Evolutionary conservation across 2,888 invertebrate genomes (phyloP), one percentile per base, ranked within the genome.

Genomic region (Hybos culiciformis): DNA sequence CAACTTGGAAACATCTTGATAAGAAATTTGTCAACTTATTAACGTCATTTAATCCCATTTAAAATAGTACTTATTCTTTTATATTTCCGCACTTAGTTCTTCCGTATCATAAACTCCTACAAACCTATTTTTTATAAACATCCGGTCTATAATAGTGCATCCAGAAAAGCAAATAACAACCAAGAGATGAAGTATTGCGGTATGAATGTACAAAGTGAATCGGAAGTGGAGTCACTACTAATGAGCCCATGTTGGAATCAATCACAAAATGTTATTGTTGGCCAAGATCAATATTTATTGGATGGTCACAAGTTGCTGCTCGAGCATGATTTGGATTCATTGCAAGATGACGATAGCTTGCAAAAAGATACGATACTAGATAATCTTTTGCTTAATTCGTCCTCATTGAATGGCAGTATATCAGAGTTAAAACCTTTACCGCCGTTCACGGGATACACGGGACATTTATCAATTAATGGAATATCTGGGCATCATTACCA

Each of bases 401-500:
- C 76, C 17, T 74, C 77, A 33, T 59, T 71, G 4, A 69, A 69
- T 45, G 70, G 72, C 6, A 68, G 68, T 52, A 71, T 87, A 48
- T 84, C 87, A 26, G 90, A 90, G 58, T 70, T 88, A 49, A 90
- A 88, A 60, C 82, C 83, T 1, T 69, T 90, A 52, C 88, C 88
- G 5, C 88, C 90, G 5, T 87, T 88, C 63, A 83, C 85, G 36
- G 83, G 82, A 21, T 86, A 86, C 66, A 85, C 87, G 15, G 84
- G 84, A 2, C 84, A 87, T 56, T 69, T 88, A 46, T 84, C 84
- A 53, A 87, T 87, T 63, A 87, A 87, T 66, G 86, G 86, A 42
- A 86, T 87, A 56, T 83, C 84, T 41, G 87, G 87, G 2, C 86
- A 85, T 60, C 87, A 87, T 60, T 87, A 83, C 61, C 85, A 87